phyloP scores from a whole-genome alignment of 53 echinoderm and acorn worm species.

The Echinarachnius parma region DNA sequence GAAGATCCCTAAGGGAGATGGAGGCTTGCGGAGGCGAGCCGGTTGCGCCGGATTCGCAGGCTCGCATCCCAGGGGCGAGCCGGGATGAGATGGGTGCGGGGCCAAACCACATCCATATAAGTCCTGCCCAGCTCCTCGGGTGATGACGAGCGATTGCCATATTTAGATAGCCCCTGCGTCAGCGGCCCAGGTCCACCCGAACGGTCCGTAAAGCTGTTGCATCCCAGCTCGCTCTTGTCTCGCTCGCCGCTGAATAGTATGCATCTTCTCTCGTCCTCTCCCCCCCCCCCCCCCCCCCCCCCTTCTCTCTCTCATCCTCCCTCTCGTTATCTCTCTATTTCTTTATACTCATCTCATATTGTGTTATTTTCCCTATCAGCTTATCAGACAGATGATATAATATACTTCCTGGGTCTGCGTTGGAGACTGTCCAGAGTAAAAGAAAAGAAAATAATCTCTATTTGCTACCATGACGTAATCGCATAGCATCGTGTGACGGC shows the following conservation, averaged over 20 bases:
- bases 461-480: too few relatives aligned
- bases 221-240: too few relatives aligned
- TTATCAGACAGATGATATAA: too few relatives aligned
- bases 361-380: too few relatives aligned
- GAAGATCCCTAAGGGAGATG: conserved; percentile 43
- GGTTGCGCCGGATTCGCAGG: background rate
- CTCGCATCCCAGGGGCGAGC: conserved; percentile 11
- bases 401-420: too few relatives aligned
- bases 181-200: background rate
- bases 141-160: conserved; percentile 22
- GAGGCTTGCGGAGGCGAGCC: background rate
- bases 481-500: too few relatives aligned
- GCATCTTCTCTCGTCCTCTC: background rate
- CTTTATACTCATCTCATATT: too few relatives aligned
- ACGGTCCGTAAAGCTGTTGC: too few relatives aligned
- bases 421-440: too few relatives aligned
- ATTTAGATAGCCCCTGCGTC: conserved; percentile 29
- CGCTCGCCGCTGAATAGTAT: too few relatives aligned
- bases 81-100: background rate
- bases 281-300: background rate
- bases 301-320: background rate
- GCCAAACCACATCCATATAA: conserved; percentile 33
- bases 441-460: too few relatives aligned
- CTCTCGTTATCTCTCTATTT: background rate
- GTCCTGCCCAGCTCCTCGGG: conserved; percentile 29